Evolutionary conservation across 1,140 invertebrate species (phyloP).

Genomic region (Adoxophyes honmai): DNA sequence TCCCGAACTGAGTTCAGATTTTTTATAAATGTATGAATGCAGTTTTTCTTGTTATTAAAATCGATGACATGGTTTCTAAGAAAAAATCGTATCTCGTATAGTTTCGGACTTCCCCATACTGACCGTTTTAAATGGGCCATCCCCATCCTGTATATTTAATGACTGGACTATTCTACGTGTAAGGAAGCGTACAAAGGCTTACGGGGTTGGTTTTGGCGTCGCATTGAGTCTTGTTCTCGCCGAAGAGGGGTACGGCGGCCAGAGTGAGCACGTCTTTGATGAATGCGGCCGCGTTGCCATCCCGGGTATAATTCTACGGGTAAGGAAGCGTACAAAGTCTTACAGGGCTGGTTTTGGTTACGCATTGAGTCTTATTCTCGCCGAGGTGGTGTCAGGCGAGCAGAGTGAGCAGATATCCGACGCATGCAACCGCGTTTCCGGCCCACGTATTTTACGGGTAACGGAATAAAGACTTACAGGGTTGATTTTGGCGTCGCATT

Average conservation of each 20-base stretch:
- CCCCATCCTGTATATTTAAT: too few relatives aligned
- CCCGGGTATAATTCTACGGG: too few relatives aligned
- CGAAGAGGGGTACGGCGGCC: conserved; percentile 74
- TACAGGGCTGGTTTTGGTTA: conserved; percentile 37
- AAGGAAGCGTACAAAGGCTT: conserved; percentile 14
- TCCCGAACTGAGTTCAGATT: too few relatives aligned
- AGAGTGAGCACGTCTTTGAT: conserved; percentile 62
- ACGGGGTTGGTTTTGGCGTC: conserved; percentile 39
- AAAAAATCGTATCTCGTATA: too few relatives aligned
- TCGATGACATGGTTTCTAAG: too few relatives aligned
- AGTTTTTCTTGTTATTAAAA: too few relatives aligned
- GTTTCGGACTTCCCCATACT: too few relatives aligned
- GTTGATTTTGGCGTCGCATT: conserved; percentile 38
- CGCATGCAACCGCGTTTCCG: conserved; percentile 73
- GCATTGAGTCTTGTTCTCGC: conserved; percentile 37
- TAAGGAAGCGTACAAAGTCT: conserved; percentile 14
- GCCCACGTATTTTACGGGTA: conserved; percentile 26
- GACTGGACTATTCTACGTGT: too few relatives aligned
- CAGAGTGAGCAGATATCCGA: conserved; percentile 67
- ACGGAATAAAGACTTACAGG: conserved; percentile 30
- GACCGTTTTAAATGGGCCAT: too few relatives aligned
- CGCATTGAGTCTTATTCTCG: conserved; percentile 38
- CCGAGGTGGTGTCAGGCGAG: conserved; percentile 74
- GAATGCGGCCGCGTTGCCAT: too few relatives aligned
- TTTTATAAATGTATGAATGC: too few relatives aligned